Conservation (phyloP, 1,140 invertebrate species). For the Drosophila nikananu region DNA sequence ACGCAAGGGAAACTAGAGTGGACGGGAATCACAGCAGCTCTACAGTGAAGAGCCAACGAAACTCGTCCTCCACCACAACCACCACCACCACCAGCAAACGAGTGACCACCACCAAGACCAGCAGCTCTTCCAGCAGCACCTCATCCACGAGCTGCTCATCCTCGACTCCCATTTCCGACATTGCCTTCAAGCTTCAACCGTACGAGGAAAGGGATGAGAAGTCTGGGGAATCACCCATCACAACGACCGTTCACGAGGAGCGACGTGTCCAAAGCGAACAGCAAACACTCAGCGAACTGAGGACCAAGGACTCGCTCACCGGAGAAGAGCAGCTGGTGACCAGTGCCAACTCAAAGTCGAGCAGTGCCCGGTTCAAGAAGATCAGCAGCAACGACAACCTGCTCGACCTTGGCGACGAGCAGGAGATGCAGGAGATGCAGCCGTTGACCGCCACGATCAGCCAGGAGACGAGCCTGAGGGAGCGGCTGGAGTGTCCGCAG, state of each 20-base stretch:
- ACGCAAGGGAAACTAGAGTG: slow-evolving; percentile 35
- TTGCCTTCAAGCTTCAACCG: slow-evolving; percentile 75
- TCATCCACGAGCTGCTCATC: slow-evolving; percentile 28
- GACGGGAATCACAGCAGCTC: slow-evolving; percentile 34
- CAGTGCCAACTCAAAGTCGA: slow-evolving; percentile 72
- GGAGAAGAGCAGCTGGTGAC: slow-evolving; percentile 78
- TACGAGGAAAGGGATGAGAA: slow-evolving; percentile 55
- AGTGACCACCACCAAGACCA: slow-evolving; percentile 61
- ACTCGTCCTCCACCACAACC: slow-evolving; percentile 55
- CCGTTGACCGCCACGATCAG: slow-evolving; percentile 83
- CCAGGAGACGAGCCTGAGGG: slow-evolving; percentile 76
- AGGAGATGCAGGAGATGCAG: slow-evolving; percentile 63
- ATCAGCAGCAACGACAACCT: slow-evolving; percentile 81
- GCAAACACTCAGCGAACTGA: slow-evolving; percentile 67
- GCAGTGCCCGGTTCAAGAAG: slow-evolving; percentile 79
- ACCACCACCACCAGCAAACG: slow-evolving; percentile 70
- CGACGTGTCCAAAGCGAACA: slow-evolving; percentile 73
- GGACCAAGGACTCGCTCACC: slow-evolving; percentile 62
- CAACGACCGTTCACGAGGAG: slow-evolving; percentile 66
- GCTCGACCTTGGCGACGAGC: slow-evolving; percentile 70
- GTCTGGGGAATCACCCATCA: slow-evolving; percentile 32
- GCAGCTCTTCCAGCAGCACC: slow-evolving; percentile 48
- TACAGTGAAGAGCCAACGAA: slow-evolving; percentile 45
- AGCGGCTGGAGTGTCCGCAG: slow-evolving; percentile 77
- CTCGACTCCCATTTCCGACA: slow-evolving; percentile 29